A percentile compares a stretch with the other conserved stretches of the same genome.
These are phyloP conservation scores for Myotis myotis DNA, from an alignment of 2,797 vertebrate genomes.

Conservation along the genomic window DNA sequence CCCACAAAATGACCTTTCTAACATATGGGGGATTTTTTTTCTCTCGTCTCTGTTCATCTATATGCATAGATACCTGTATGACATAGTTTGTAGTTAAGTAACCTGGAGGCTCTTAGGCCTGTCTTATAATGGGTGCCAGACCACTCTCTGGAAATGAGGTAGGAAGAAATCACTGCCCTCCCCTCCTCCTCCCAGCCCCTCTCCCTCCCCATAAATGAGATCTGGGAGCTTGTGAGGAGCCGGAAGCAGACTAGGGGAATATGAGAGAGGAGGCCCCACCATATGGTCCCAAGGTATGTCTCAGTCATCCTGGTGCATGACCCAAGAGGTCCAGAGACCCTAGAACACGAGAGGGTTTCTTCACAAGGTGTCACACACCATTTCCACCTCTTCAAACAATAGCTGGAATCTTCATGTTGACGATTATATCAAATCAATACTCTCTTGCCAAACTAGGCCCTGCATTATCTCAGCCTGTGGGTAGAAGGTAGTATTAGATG, in stretches of 20 bases:
- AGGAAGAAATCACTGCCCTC: not conserved
- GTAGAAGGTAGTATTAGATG: not conserved
- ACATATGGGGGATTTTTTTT: not conserved
- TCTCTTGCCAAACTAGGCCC: not conserved
- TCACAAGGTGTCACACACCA: not conserved
- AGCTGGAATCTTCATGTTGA: not conserved
- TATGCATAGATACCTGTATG: not conserved
- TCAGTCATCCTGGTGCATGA: not conserved
- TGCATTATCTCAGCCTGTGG: not conserved
- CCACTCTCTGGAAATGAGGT: constrained; percentile 25
- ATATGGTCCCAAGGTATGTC: no score
- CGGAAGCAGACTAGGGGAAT: not conserved
- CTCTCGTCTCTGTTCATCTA: not conserved
- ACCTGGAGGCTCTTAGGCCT: not conserved
- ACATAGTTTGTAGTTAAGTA: not conserved
- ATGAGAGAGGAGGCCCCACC: not conserved
- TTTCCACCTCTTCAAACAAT: not conserved
- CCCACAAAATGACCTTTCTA: constrained; percentile 26
- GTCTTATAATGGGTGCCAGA: not conserved
- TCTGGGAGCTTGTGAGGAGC: not conserved
- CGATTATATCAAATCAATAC: not conserved
- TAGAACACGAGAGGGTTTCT: not conserved
- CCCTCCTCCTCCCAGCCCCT: not conserved
- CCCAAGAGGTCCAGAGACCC: not conserved
- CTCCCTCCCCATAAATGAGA: not conserved